Conservation (phyloP, 2,113 vertebrate species). For the Gobius niger region DNA sequence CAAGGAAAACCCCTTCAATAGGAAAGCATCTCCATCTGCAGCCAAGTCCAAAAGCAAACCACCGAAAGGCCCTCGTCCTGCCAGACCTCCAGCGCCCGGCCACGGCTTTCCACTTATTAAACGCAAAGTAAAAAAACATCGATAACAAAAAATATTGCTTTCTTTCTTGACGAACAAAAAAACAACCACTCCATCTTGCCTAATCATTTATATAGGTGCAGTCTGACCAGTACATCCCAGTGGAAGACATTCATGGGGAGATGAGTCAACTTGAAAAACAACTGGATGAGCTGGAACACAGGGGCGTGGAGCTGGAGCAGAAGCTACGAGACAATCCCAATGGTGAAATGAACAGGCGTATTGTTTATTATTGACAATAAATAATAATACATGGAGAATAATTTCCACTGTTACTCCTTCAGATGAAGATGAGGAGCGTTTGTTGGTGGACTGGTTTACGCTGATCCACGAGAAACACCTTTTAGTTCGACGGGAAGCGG, state of each 20-base stretch:
- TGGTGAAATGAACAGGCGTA: conserved; percentile 64
- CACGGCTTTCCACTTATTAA: conserved; percentile 97
- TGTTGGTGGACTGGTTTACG: conserved; percentile 97
- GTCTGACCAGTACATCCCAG: conserved; percentile 93
- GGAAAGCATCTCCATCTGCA: conserved; percentile 82
- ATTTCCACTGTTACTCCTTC: conserved; percentile 14
- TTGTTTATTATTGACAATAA: background rate
- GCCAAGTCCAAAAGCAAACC: conserved; percentile 78
- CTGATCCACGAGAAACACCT: conserved; percentile 97
- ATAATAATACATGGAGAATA: background rate
- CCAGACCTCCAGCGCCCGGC: conserved; percentile 90
- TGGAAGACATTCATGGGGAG: conserved; percentile 91
- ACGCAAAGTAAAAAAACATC: conserved; percentile 83
- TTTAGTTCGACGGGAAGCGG: conserved; percentile 90
- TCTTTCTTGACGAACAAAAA: conserved; percentile 57
- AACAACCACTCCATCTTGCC: background rate
- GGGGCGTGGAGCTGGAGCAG: conserved; percentile 90
- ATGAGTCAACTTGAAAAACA: conserved; percentile 90
- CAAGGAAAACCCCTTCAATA: conserved; percentile 98
- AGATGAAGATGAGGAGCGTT: conserved; percentile 88
- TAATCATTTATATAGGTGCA: conserved; percentile 82
- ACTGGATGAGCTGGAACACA: conserved; percentile 90
- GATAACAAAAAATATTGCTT: background rate
- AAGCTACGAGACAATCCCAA: conserved; percentile 84
- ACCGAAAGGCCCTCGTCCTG: conserved; percentile 85